Base-by-base conservation (phyloP, 2,797 vertebrate genomes). In the Rhodeus uyekii region DNA sequence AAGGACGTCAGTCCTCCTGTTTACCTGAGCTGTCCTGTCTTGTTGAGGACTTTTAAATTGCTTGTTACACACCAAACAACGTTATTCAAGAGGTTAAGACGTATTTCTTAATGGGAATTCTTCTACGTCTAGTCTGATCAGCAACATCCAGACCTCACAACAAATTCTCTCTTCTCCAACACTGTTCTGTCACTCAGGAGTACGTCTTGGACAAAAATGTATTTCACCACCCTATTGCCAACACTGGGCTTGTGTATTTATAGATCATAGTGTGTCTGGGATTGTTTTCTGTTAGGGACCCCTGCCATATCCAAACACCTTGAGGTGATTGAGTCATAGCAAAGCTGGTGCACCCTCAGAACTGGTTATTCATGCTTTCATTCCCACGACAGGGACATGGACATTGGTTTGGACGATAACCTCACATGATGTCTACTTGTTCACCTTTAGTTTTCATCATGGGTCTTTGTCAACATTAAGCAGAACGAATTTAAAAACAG, bases 111-210 rank as follows among this genome's bases (percentile, higher is more conserved):
- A 39, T 60, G 84, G 55, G 24, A 60, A 16, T 60, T 58, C 13
- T 60, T 87, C 80, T 24, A 67, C 38, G 2, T 88, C 73, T 19
- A 50, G 58, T 90, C 69, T 72, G 76, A 88, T 87, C 86, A 85
- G 50, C 42, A 58, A 63, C 53, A 74, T 55, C 72, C 39, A 13
- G 61, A 77, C 84, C 83, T 85, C 79, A 61, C 79, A 84, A 78
- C 81, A 80, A 65, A 86, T 85, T 68, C 82, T 79, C 53, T 44
- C 22, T 73, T 42, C 36, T 29, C 55, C 16, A 13, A 48, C 16
- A 61, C 4, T 61, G 18, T 75, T 38, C 32, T 46, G 16, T 74
- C 8, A 65, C 80, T 82, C 18, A 58, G 18, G 81, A 83, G 61
- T 65, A 55, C 55, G 46, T 48, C 63, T 84, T 22, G 8, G 32